Base-by-base conservation (phyloP, 1,140 invertebrate genomes). In the Calephelis virginiensis region DNA sequence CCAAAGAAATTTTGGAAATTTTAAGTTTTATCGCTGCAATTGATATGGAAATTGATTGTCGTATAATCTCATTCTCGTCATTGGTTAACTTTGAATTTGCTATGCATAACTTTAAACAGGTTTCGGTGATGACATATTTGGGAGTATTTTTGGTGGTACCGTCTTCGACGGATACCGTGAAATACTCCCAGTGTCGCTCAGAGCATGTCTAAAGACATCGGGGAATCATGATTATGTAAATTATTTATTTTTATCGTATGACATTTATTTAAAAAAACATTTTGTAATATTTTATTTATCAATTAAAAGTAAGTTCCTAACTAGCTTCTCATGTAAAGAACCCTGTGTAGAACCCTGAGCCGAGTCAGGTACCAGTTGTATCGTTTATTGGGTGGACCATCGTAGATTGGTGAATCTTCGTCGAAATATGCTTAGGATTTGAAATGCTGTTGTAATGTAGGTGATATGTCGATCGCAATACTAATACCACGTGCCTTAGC, bases 271-370 rank as follows among this genome's bases (percentile, higher is more conserved):
- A 77, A 56, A 68, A 73, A 79, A 79, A 82, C 69, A 63, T 61
- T 81, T 80, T 43, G 47, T 64, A 64, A 64, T 40, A 14, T 50
- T 53, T 82, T 86, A 86, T 86, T 88, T 87, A 87, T 85, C 81
- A 72, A 76, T 76, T 78, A 86, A 83, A 86, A 86, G 77, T 86
- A 89, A 90, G 88, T 90, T 90, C 88, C 88, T 90, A 90, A 87
- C 80, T 81, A 88, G 84, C 81, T 86, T 81, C 81, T 84, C 77
- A 83, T 80, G 78, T 79, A 80, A 80, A 83, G 72, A 73, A 71
- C 64, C 53, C 72, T 73, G 61, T 75, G 75, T 74, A 75, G 77
- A 67, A 59, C 53, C 65, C 62, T 56, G 62, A 53, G 62, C 43
- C 59, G 53, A 45, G 60, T 62, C 66, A 40, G 38, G 60, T 43